Conservation (phyloP, 2,888 invertebrate species). For the Pterostichus niger region DNA sequence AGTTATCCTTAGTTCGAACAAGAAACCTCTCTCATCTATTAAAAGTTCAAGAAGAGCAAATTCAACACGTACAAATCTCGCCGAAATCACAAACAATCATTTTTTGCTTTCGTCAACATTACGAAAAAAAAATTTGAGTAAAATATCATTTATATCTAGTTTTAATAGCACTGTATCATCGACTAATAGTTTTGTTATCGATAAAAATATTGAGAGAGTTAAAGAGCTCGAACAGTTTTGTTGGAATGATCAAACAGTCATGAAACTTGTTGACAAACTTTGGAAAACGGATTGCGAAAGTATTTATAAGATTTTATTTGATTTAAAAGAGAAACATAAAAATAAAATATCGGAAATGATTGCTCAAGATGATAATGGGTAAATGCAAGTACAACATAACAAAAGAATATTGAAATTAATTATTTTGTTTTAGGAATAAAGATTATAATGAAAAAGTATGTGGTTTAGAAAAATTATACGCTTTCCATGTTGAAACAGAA, state of each 20-base stretch:
- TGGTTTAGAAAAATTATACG: constrained; percentile 56
- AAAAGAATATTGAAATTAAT: neutral
- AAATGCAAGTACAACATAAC: neutral
- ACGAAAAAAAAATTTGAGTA: constrained; percentile 15
- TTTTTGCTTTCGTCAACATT: neutral
- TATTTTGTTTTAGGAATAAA: constrained; percentile 19
- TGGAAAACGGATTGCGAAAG: constrained; percentile 45
- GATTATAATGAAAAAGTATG: neutral
- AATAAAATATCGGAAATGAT: constrained; percentile 29
- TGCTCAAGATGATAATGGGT: constrained; percentile 25
- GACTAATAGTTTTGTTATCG: constrained; percentile 1
- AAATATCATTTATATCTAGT: constrained; percentile 29
- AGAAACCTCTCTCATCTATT: constrained; percentile 39
- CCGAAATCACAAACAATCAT: constrained; percentile 30
- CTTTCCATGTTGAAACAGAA: constrained; percentile 48
- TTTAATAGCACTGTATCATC: constrained; percentile 41
- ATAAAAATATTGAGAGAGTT: constrained; percentile 32
- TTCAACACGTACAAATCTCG: constrained; percentile 38
- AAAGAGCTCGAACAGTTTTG: constrained; percentile 19
- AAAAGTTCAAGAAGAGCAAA: constrained; percentile 29
- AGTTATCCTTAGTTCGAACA: constrained; percentile 47
- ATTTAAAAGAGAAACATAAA: constrained; percentile 43
- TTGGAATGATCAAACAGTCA: constrained; percentile 13
- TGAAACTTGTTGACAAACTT: constrained; percentile 10
- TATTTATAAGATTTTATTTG: constrained; percentile 42